Base-by-base conservation (phyloP, 1,140 invertebrate species). In the Drosophila elegans region DNA sequence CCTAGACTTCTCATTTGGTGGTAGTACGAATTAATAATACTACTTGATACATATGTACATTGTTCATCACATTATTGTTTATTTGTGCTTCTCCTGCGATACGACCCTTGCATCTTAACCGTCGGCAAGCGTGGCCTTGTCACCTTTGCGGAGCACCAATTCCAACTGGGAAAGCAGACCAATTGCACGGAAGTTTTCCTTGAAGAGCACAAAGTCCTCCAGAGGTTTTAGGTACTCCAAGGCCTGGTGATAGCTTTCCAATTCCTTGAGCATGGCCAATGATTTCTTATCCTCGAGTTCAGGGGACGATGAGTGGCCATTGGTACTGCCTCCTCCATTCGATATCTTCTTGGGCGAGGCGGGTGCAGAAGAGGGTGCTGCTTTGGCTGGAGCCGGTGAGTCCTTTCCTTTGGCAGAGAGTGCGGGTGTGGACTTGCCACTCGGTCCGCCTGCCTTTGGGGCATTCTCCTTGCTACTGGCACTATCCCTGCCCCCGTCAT, bases 141-240 rank as follows among this genome's bases (percentile, higher is more conserved):
- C 84, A 7, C 83, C 86, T 36, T 91, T 91, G 27, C 86, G 83
- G 11, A 92, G 64, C 46, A 92, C 78, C 51, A 74, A 13, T 41
- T 92, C 91, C 61, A 92, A 42, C 42, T 91, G 90, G 6, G 91
- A 92, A 10, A 92, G 64, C 51, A 92, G 44, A 0, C 91, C 91
- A 55, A 92, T 92, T 7, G 91, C 91, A 25, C 91, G 81, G 62
- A 91, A 92, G 49, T 92, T 92, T 36, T 91, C 90, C 48, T 90
- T 91, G 38, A 91, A 84, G 6, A 92, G 78, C n/a, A 82, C 91
- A 74, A 92, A 92, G 13, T 92, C 91, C 49, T 91, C 91, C 7
- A 92, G 32, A 0, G 91, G 91, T 44, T 91, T 92, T 1, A 92
- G 62, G 38, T 92, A 83, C 29, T 92, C 91, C 16, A 92, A 51